Percentiles rank a stretch among this genome's conserved stretches.
phyloP scores from a whole-genome alignment of 2,888 invertebrate genomes.

The Nyleta sp. region DNA sequence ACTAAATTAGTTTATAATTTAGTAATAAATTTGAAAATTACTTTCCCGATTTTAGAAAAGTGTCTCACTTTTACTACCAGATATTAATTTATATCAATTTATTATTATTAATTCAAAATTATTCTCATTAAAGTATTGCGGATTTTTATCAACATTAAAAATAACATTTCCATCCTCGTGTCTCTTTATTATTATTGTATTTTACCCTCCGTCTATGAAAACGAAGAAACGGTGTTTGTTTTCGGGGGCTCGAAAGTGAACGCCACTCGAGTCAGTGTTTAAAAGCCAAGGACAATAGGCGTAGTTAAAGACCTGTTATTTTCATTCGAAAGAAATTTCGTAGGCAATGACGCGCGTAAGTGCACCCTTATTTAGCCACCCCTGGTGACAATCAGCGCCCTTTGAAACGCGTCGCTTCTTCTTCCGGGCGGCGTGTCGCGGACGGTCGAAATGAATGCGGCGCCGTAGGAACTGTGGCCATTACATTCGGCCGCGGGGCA shows the following conservation, averaged over 20 bases:
- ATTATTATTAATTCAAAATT: too few species aligned
- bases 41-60: too few species aligned
- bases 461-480: conserved; percentile 14
- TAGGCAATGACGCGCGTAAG: conserved; percentile 36
- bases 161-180: too few species aligned
- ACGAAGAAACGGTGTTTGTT: conserved; percentile 21
- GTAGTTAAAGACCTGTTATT: conserved; percentile 49
- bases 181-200: too few species aligned
- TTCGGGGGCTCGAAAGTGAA: conserved; percentile 33
- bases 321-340: conserved; percentile 36
- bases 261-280: conserved; percentile 21
- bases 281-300: conserved; percentile 39
- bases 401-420: conserved; percentile 42
- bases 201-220: too few species aligned
- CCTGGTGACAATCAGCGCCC: conserved; percentile 52
- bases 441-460: conserved; percentile 34
- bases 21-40: too few species aligned
- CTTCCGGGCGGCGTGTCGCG: conserved; percentile 30
- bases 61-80: too few species aligned
- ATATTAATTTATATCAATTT: too few species aligned
- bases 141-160: too few species aligned
- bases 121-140: too few species aligned
- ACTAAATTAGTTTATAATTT: too few species aligned
- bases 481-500: conserved; percentile 31
- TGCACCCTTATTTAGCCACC: conserved; percentile 59